Conservation (phyloP, 2,797 vertebrate genomes). For the Pseudocheirus occidentalis region DNA sequence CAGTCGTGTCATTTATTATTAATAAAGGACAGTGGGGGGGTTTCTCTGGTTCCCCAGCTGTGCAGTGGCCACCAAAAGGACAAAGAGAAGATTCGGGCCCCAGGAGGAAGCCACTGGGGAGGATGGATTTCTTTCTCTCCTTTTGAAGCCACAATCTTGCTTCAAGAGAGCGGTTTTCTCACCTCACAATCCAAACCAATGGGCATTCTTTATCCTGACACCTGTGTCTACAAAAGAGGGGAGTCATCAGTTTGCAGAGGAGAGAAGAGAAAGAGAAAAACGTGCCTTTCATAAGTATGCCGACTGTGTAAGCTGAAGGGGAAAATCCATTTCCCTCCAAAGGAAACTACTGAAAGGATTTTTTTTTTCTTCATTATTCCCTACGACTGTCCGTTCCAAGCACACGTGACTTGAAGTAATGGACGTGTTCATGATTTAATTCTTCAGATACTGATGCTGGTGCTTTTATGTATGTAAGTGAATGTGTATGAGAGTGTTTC, state of each 20-base stretch:
- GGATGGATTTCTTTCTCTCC: not conserved
- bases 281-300: conserved; percentile 38
- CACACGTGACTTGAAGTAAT: conserved; percentile 11
- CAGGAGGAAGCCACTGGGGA: not conserved
- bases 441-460: not conserved
- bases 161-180: conserved; percentile 61
- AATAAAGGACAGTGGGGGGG: not conserved
- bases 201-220: conserved; percentile 43
- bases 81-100: conserved; percentile 46
- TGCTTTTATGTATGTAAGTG: not conserved
- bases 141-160: conserved; percentile 18
- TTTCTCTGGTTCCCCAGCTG: conserved; percentile 45
- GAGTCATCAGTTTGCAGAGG: conserved; percentile 10
- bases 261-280: conserved; percentile 14
- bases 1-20: conserved; percentile 44
- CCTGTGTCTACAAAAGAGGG: conserved; percentile 20
- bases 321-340: conserved; percentile 19
- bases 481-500: not conserved
- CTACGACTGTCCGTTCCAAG: not conserved
- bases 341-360: conserved; percentile 19
- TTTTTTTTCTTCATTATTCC: conserved; percentile 22
- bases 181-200: conserved; percentile 44
- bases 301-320: conserved; percentile 29
- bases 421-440: conserved; percentile 16
- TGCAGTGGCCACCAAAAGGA: conserved; percentile 50